Evolutionary conservation across 2,797 vertebrate genomes (phyloP), one percentile per base, ranked within the genome.

Genomic region (Falco cherrug): DNA sequence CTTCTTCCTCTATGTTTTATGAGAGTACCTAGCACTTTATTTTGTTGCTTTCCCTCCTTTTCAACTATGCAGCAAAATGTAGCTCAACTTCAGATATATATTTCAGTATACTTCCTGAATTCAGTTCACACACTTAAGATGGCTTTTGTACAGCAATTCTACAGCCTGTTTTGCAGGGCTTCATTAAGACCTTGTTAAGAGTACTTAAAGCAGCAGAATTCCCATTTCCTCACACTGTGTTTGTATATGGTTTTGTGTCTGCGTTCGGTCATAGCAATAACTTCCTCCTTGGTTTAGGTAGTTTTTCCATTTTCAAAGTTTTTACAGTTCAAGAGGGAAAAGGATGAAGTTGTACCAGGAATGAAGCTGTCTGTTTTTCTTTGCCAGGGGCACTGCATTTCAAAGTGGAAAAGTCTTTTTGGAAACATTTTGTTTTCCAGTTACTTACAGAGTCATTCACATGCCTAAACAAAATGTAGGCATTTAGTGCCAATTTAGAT

Each of bases 381-480:
- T 67, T 90, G 28, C 48, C 29, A 48, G 21, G 5, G 18, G 4
- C 4, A 29, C 12, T 73, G 7, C 24, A 26, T 75, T 88, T 86
- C 17, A 61, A 68, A 35, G n/a, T 20, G 13, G 28, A 51, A 67
- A 78, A 92, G 68, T 2, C 8, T 80, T 20, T 61, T 84, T 48
- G 15, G 26, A 82, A 89, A 59, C 2, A 12, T 64, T 68, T 29
- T 68, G 13, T 15, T 76, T 91, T 43, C 10, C 13, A 41, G 21
- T 84, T 67, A 57, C 26, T 86, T 57, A 68, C 0, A 9, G 26
- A 75, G 33, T 33, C 35, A 47, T 77, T 76, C 48, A 25, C 1
- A 0, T 35, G 4, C 5, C 9, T 2, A 39, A 47, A 50, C 4
- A 75, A 89, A 53, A 13, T 1, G 0, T 16, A 18, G 16, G 6